phyloP scores from a whole-genome alignment of 30 jellyfish, hydroid and myxozoan genomes.

The Mastigias papua region DNA sequence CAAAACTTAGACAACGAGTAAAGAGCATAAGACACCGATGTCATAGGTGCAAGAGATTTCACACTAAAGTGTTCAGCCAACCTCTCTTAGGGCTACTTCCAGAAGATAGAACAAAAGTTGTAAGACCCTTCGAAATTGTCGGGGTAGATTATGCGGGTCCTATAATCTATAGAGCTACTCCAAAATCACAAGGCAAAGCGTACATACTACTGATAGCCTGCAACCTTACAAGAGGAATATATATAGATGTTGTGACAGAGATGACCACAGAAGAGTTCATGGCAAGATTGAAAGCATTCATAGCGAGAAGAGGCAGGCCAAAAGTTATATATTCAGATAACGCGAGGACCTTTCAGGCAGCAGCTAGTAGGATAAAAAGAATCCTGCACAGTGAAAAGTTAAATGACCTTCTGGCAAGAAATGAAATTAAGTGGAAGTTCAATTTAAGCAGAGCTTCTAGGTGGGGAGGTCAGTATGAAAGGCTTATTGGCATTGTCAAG shows the following conservation, averaged over 20 bases:
- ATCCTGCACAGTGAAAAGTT: slow-evolving; percentile 63
- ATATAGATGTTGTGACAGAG: slow-evolving; percentile 55
- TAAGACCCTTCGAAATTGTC: slow-evolving; percentile 52
- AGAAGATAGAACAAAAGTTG: slow-evolving; percentile 38
- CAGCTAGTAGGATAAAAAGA: slow-evolving; percentile 56
- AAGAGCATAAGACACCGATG: slow-evolving; percentile 41
- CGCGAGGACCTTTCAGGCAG: slow-evolving; percentile 66
- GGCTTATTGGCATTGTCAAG: slow-evolving; percentile 70
- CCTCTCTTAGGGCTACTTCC: slow-evolving; percentile 50
- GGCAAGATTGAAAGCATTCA: slow-evolving; percentile 59
- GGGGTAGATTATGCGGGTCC: slow-evolving; percentile 80
- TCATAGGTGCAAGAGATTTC: slow-evolving; percentile 67
- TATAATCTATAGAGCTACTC: slow-evolving; percentile 23
- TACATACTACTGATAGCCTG: slow-evolving; percentile 71
- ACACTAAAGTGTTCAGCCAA: slow-evolving; percentile 30
- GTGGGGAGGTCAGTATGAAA: slow-evolving; percentile 88
- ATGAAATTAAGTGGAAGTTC: slow-evolving; percentile 83
- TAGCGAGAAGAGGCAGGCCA: slow-evolving; percentile 78
- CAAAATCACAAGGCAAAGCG: slow-evolving; percentile 60
- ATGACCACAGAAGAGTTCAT: slow-evolving; percentile 61
- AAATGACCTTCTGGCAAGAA: slow-evolving; percentile 56
- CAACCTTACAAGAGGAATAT: slow-evolving; percentile 73
- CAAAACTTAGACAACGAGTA: slow-evolving; percentile 41
- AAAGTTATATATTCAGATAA: slow-evolving; percentile 74
- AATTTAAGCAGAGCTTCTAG: slow-evolving; percentile 76